Evolutionary conservation across 1,140 invertebrate genomes (phyloP).

Genomic region (Temnothorax longispinosus): DNA sequence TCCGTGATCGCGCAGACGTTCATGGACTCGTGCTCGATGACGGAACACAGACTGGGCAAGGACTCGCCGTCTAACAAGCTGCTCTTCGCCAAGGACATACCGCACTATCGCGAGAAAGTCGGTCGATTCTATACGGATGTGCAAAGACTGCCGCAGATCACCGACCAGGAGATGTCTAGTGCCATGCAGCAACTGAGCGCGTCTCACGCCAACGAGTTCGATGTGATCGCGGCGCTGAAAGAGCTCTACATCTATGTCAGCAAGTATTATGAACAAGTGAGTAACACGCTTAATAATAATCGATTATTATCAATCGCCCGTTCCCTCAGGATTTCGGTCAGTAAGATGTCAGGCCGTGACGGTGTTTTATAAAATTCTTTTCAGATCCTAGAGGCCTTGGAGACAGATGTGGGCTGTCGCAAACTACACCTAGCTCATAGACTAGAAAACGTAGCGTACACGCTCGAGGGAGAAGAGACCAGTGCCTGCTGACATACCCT

Average conservation of each 20-base stretch:
- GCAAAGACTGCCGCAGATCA: constrained; percentile 93
- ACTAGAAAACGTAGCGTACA: constrained; percentile 95
- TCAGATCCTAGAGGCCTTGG: constrained; percentile 93
- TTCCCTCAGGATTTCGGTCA: background rate
- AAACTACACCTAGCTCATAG: constrained; percentile 95
- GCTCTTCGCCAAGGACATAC: constrained; percentile 97
- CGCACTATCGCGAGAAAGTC: constrained; percentile 95
- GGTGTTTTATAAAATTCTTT: constrained; percentile 59
- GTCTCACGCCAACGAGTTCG: constrained; percentile 95
- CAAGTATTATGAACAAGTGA: constrained; percentile 96
- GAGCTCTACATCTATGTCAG: constrained; percentile 97
- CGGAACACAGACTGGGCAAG: constrained; percentile 95
- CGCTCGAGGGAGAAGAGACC: constrained; percentile 92
- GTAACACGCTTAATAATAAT: constrained; percentile 67
- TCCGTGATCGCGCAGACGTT: constrained; percentile 98
- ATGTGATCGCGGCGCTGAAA: constrained; percentile 95
- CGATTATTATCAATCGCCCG: background rate
- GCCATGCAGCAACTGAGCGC: constrained; percentile 96
- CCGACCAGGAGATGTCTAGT: constrained; percentile 96
- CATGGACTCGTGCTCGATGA: constrained; percentile 97
- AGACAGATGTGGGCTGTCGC: constrained; percentile 92
- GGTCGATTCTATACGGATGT: constrained; percentile 95
- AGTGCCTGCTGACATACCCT: constrained; percentile 85
- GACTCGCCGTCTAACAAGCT: constrained; percentile 98
- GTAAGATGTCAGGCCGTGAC: background rate